Percentiles rank a stretch among this genome's conserved stretches.
These are phyloP conservation scores for Rhagoletis zephyria DNA, from an alignment of 1,140 invertebrate genomes.

Conservation along the genomic window DNA sequence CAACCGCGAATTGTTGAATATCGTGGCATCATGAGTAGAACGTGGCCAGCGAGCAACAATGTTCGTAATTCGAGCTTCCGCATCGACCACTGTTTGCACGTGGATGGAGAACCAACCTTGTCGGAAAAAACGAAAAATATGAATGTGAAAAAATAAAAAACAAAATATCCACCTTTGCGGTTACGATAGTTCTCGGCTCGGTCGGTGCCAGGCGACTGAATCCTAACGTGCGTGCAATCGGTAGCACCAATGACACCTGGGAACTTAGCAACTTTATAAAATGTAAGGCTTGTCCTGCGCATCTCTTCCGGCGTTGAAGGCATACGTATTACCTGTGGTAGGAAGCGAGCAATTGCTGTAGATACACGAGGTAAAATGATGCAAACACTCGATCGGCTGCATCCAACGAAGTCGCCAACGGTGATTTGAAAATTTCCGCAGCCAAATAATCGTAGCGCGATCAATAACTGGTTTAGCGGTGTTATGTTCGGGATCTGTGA, in stretches of 20 bases:
- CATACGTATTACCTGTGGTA: slow-evolving; percentile 16
- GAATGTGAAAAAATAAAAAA: too few species aligned
- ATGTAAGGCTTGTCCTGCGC: neutral
- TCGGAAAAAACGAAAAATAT: too few species aligned
- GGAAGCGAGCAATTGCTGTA: neutral
- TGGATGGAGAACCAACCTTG: too few species aligned
- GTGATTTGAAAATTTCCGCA: slow-evolving; percentile 23
- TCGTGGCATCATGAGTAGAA: too few species aligned
- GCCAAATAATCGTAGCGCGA: neutral
- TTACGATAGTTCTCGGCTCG: slow-evolving; percentile 28
- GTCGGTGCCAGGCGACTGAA: slow-evolving; percentile 24
- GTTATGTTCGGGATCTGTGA: too few species aligned
- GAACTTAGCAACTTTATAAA: slow-evolving; percentile 1
- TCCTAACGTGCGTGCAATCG: slow-evolving; percentile 9
- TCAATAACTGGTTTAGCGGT: too few species aligned
- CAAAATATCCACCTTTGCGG: neutral
- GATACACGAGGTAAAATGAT: slow-evolving; percentile 5
- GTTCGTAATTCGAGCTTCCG: too few species aligned
- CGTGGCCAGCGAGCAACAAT: too few species aligned
- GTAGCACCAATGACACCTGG: slow-evolving; percentile 6
- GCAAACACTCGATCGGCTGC: slow-evolving; percentile 10
- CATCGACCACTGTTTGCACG: too few species aligned
- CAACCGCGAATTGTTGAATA: too few species aligned
- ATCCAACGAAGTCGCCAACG: slow-evolving; percentile 34
- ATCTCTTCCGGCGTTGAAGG: neutral